A percentile compares a stretch with the other conserved stretches of the same genome.
These are phyloP conservation scores for Megalops cyprinoides DNA, from an alignment of 2,797 vertebrate genomes.

Conservation along the genomic window DNA sequence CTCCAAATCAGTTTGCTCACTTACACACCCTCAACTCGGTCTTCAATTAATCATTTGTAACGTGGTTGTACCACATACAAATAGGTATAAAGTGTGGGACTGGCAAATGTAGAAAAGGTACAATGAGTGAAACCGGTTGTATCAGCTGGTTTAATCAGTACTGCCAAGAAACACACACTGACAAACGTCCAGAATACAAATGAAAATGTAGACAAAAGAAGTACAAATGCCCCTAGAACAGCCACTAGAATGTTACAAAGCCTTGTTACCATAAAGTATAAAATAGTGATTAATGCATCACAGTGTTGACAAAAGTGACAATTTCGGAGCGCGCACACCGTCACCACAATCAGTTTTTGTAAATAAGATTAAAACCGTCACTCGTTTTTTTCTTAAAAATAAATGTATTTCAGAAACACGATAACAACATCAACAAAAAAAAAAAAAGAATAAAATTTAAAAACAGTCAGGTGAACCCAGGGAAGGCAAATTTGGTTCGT, in stretches of 20 bases:
- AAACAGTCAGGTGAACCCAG: constrained; percentile 30
- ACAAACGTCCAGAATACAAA: constrained; percentile 45
- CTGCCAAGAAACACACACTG: constrained; percentile 47
- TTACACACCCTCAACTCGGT: too few species aligned
- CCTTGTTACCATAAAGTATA: constrained; percentile 44
- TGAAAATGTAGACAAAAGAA: constrained; percentile 46
- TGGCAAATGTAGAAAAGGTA: too few species aligned
- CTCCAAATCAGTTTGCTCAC: too few species aligned
- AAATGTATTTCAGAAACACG: constrained; percentile 24
- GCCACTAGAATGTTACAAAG: constrained; percentile 46
- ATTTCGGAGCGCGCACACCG: constrained; percentile 31
- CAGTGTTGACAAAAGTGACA: constrained; percentile 50
- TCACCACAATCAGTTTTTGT: constrained; percentile 26
- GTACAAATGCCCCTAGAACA: constrained; percentile 39
- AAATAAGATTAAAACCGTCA: constrained; percentile 31
- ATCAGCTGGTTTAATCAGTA: constrained; percentile 54
- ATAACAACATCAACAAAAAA: neutral
- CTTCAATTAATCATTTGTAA: too few species aligned
- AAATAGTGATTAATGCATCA: constrained; percentile 51
- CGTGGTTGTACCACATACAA: too few species aligned
- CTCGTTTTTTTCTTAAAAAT: constrained; percentile 36
- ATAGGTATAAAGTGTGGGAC: too few species aligned
- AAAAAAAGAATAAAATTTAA: constrained; percentile 16
- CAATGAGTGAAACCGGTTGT: constrained; percentile 26
- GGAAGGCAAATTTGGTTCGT: constrained; percentile 49